A percentile compares a stretch with the other conserved stretches of the same genome.
phyloP scores from a whole-genome alignment of 2,888 invertebrate species.

The Ischnura elegans region DNA sequence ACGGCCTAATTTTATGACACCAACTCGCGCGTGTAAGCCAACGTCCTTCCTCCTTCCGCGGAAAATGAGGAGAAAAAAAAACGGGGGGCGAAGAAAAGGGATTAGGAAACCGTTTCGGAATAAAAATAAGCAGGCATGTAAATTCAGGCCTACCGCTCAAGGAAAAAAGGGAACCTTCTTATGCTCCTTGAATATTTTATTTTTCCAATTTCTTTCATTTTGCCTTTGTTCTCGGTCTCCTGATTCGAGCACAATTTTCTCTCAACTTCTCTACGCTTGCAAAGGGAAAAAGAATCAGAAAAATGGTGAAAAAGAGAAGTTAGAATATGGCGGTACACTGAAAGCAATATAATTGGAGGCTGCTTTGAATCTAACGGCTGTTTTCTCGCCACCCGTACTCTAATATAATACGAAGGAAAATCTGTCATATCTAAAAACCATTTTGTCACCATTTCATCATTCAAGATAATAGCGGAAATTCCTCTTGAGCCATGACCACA shows the following conservation, averaged over 20 bases:
- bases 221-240: not conserved
- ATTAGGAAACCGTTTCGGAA: not conserved
- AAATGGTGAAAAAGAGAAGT: not conserved
- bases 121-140: not conserved
- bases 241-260: conserved; percentile 1
- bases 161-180: conserved; percentile 10
- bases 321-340: too few relatives aligned
- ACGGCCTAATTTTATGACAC: conserved; percentile 28
- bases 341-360: too few relatives aligned
- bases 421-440: too few relatives aligned
- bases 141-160: not conserved
- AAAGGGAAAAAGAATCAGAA: not conserved
- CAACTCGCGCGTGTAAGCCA: not conserved
- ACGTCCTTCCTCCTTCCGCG: not conserved
- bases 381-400: too few relatives aligned
- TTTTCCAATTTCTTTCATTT: not conserved
- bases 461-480: too few relatives aligned
- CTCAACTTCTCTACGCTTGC: not conserved
- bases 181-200: conserved; percentile 34
- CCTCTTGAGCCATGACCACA: too few relatives aligned
- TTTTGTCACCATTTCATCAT: too few relatives aligned
- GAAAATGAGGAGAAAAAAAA: not conserved
- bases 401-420: too few relatives aligned
- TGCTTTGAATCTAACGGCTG: too few relatives aligned
- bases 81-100: not conserved